A percentile compares a stretch with the other conserved stretches of the same genome.
Conservation (phyloP, 2,113 vertebrate genomes). For the Chamaetylas fuelleborni region DNA sequence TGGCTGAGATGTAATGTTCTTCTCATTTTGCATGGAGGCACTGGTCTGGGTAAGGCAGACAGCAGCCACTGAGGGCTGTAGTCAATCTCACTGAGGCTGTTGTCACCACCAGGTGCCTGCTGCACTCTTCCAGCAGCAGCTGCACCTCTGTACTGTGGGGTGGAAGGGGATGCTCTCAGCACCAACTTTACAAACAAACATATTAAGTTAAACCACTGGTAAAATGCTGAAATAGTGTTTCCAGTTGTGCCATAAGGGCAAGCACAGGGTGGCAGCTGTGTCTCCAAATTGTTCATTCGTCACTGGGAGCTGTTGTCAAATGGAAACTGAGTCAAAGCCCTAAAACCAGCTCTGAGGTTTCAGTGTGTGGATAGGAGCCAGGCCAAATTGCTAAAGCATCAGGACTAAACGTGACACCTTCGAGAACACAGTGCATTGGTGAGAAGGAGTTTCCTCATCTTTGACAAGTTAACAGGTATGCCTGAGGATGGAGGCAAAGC, state of each 20-base stretch:
- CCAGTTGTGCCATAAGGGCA: background rate
- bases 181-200: background rate
- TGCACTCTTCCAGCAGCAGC: background rate
- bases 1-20: background rate
- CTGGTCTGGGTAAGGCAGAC: background rate
- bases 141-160: background rate
- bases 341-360: background rate
- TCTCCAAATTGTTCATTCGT: accelerated
- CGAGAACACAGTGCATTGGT: background rate
- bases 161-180: background rate
- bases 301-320: background rate
- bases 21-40: background rate
- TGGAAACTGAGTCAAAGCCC: slow-evolving; percentile 29
- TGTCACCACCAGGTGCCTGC: background rate
- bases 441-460: background rate
- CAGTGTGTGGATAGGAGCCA: background rate
- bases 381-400: background rate
- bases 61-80: background rate
- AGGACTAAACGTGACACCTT: background rate
- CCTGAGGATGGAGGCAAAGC: background rate
- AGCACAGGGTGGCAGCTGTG: background rate
- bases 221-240: background rate
- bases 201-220: background rate
- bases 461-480: background rate
- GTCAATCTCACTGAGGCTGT: background rate